These are phyloP conservation scores for Hystrix cristata DNA, from an alignment of 2,113 vertebrate species.

Conservation along the genomic window DNA sequence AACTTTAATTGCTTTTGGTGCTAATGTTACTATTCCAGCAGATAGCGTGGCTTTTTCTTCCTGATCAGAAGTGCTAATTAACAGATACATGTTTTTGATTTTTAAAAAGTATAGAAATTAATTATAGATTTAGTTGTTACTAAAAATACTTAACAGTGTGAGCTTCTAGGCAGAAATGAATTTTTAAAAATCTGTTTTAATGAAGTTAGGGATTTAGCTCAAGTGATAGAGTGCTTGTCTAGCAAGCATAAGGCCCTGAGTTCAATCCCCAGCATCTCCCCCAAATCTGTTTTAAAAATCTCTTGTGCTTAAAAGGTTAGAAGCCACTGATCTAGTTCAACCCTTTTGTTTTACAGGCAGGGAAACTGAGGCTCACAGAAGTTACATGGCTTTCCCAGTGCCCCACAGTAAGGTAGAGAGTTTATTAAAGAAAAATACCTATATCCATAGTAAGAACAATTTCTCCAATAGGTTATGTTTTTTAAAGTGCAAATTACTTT, in stretches of 20 bases:
- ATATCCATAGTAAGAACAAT: neutral
- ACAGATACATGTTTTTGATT: conserved; percentile 2
- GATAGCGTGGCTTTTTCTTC: neutral
- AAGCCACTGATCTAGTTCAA: conserved; percentile 63
- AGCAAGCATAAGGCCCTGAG: too few relatives aligned
- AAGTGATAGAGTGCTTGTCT: too few relatives aligned
- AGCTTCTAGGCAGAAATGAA: conserved; percentile 44
- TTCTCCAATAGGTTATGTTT: neutral
- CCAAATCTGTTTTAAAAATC: conserved; percentile 41
- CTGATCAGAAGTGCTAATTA: conserved; percentile 23
- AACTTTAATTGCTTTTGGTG: neutral
- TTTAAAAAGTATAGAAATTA: neutral
- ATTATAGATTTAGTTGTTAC: conserved; percentile 37
- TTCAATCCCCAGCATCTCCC: too few relatives aligned
- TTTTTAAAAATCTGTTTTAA: conserved; percentile 27
- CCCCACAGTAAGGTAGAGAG: conserved; percentile 70
- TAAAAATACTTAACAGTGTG: conserved; percentile 47
- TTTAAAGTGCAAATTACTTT: conserved; percentile 15
- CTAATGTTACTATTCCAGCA: neutral
- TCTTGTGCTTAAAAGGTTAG: conserved; percentile 53
- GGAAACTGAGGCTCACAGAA: conserved; percentile 72
- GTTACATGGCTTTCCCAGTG: conserved; percentile 70
- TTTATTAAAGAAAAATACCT: conserved; percentile 58
- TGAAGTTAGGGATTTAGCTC: too few relatives aligned
- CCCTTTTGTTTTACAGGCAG: conserved; percentile 72